Evolutionary conservation across 2,888 invertebrate species (phyloP), one percentile per base, ranked within the genome.

Genomic region (Sphaerophoria taeniata): DNA sequence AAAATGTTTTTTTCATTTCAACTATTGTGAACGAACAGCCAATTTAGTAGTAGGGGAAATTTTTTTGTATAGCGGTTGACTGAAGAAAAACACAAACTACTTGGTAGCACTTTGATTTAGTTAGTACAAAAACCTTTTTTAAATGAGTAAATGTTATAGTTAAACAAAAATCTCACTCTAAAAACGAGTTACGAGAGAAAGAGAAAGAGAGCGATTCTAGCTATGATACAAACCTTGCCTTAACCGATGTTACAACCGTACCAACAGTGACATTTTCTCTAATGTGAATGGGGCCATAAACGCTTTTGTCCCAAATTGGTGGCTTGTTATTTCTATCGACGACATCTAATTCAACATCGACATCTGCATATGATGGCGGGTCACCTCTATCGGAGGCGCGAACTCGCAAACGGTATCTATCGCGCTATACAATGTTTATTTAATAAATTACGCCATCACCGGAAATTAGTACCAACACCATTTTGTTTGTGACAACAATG

Each of bases 191-290:
- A 24, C 24, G 24, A 80, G 78, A 60, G 71, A 87, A 36, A 79
- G 53, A 56, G 61, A 79, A 60, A 87, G 49, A 39, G 39, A 7
- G 9, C 39, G 39, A 7, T 16, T 69, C 73, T 85, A 85, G 72
- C 85, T 85, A 85, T 93, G 88, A 96, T 96, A 96, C 96, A 96
- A 96, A 96, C 98, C 98, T 97, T 95, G 98, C 98, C 96, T 98
- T 98, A 94, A 98, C 96, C 94, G 97, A 96, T 95, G 97, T 97
- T 95, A 98, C 97, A 95, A 97, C 96, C 94, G 97, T 97, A 95
- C 98, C 98, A 95, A 98, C 97, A 95, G 97, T 97, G 95, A 98
- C 97, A 96, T 98, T 98, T 96, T 98, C 98, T 95, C 96, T 96
- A 95, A 98, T 97, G 96, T 96, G 96, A 95, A 97, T 97, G 94